Evolutionary conservation across 2,797 vertebrate species (phyloP), one percentile per base, ranked within the genome.

Genomic region (Tarsius wallacei): DNA sequence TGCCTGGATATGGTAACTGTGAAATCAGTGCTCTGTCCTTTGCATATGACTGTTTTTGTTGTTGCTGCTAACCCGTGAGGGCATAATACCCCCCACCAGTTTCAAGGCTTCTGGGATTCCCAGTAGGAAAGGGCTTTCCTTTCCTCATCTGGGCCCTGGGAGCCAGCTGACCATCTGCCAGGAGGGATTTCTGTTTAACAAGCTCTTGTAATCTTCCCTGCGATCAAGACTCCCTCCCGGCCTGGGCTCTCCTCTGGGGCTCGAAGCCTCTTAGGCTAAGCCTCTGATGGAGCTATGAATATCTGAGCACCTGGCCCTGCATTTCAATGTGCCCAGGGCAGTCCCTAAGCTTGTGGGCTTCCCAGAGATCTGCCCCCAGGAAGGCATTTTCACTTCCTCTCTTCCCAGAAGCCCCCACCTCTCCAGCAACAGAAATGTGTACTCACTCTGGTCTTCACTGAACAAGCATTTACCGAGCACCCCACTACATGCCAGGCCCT

Each of bases 151-250:
- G 93, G 64, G 71, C 80, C 77, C 84, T 1, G 14, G 80, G 87
- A 42, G 49, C 84, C 89, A 61, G 93, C 91, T 90, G 98, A 82
- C 98, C 93, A 93, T 94, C 98, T 98, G 97, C 87, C 76, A 26
- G 90, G 55, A 78, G 49, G 80, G 66, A 85, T 85, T 88, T 87
- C 94, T 97, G 80, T 80, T 96, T 97, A 94, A 97, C 97, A 90
- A 94, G 81, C 94, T 77, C 93, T 81, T 64, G 59, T 96, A 90
- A 97, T 97, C 97, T 97, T 22, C 21, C 33, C 97, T 97, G 94
- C 93, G 95, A 97, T 96, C 93, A 53, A 1, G 9, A 57, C 80
- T 81, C 76, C 71, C 89, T 55, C 42, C 53, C 10, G 1, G n/a
- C 11, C 78, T 5, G 2, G 15, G n/a, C 47, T 6, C 36, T 77